Base-by-base conservation (phyloP, 1,140 invertebrate species). In the Gonatopus flavifemur region DNA sequence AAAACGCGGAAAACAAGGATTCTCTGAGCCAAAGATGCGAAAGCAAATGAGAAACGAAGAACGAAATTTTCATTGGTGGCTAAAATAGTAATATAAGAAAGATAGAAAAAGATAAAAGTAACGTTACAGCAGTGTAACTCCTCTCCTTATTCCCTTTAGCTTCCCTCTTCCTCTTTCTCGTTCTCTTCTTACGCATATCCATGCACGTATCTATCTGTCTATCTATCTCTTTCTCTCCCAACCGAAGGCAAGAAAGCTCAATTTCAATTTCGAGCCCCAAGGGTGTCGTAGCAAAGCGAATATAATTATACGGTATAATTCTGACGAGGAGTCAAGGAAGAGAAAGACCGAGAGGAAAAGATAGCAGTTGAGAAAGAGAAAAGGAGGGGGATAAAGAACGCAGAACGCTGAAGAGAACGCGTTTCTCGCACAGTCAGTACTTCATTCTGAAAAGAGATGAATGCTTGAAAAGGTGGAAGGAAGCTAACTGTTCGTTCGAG, bases 231-330 rank as follows among this genome's bases (percentile, higher is more conserved):
- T 30, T 13, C 30, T 36, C 52, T 56, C 22, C 20, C 20, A 9
- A 21, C 13, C 20, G 53, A 60, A 51, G 55, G 43, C 53, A 62
- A 62, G 71, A 69, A 71, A 71, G 70, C 69, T 76, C 73, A 76
- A 77, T 78, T 78, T 78, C 76, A 78, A 78, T 78, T 77, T 78
- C 69, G 62, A 73, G 72, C 66, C 74, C 67, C 76, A 55, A 54
- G 74, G 71, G 73, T 74, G 71, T 76, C 74, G 71, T 78, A 76
- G 66, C 67, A 66, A 74, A 77, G 77, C 72, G 74, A 77, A 78
- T 78, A 78, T 77, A 78, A 77, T 78, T 77, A 77, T 78, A 75
- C 74, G 67, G 65, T 76, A 78, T 78, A 77, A 78, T 78, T 76
- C 69, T 76, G 72, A 75, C 69, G 65, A 64, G 62, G 54, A 60